Evolutionary conservation across 2,888 invertebrate genomes (phyloP), one percentile per base, ranked within the genome.

Genomic region (Drosophila diplacantha): DNA sequence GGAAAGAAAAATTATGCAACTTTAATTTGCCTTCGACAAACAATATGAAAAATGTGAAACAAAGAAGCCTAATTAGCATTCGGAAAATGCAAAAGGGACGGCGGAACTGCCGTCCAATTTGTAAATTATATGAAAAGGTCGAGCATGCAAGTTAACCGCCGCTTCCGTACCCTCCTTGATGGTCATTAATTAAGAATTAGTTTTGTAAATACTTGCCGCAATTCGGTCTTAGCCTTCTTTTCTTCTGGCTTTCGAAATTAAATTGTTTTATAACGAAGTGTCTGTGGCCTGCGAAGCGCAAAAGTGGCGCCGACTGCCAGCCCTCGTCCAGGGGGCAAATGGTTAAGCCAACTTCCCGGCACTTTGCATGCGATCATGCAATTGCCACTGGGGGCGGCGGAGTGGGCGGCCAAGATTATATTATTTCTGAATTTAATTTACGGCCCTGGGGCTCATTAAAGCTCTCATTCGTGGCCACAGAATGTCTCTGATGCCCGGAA

Each of bases 221-320:
- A 60, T 65, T 62, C 50, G 32, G 38, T 22, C 34, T 20, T 11
- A 24, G 34, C 43, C 35, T 61, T 43, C 31, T 37, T 62, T 52
- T 16, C 26, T 22, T 54, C 26, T 52, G 39, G 52, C 55, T 67
- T 58, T 54, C 39, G 52, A 70, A 70, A 70, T 71, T 69, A 74
- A 82, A 79, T 79, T 77, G 81, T 77, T 82, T 80, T 82, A 70
- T 79, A 79, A 79, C 78, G 81, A 79, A 80, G 81, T 79, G 82
- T 80, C 81, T 79, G 78, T 38, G 72, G 61, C 71, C 72, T 69
- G 67, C 81, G 79, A 75, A 75, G 76, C 76, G 79, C 69, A 77
- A 75, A 81, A 78, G 73, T 81, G 81, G 79, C 76, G 76, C 81
- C 75, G 56, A 22, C 5, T 31, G 14, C 20, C 34, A 34, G 20